A percentile compares a stretch with the other conserved stretches of the same genome.
These are phyloP conservation scores for Plutomurus gul DNA, from an alignment of 1,140 invertebrate species.

Conservation along the genomic window DNA sequence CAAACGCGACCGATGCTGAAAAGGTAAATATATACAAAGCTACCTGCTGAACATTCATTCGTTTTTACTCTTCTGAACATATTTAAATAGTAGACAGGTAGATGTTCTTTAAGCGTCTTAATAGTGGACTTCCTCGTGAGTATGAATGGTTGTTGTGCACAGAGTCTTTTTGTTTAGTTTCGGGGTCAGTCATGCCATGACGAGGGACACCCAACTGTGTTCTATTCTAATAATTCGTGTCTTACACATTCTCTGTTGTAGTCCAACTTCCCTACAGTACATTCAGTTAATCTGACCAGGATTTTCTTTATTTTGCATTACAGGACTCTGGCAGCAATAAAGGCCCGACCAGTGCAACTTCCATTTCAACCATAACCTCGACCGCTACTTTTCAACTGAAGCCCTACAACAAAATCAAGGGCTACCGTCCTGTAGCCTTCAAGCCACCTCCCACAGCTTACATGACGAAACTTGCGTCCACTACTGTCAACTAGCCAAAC, in stretches of 20 bases:
- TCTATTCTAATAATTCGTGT: constrained; percentile 7
- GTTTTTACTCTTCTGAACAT: background rate
- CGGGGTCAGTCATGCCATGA: constrained; percentile 10
- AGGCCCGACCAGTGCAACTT: background rate
- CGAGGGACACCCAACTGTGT: constrained; percentile 8
- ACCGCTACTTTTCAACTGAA: constrained; percentile 41
- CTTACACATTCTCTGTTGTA: background rate
- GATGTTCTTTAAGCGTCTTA: too few relatives aligned
- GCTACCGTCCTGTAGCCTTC: constrained; percentile 52
- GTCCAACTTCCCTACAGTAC: background rate
- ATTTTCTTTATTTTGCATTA: background rate
- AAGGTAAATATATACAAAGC: constrained; percentile 31
- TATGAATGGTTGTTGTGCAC: background rate
- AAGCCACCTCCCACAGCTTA: constrained; percentile 23
- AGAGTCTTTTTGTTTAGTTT: background rate
- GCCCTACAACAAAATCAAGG: constrained; percentile 51
- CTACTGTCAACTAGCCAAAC: constrained; percentile 1
- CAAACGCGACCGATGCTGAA: constrained; percentile 30
- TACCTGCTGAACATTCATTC: too few relatives aligned
- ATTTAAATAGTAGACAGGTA: too few relatives aligned
- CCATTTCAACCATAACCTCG: constrained; percentile 8
- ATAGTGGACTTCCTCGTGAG: too few relatives aligned
- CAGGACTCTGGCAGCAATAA: constrained; percentile 31
- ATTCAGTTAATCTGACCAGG: background rate
- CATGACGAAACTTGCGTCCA: constrained; percentile 1